Evolutionary conservation across 2,113 vertebrate species (phyloP).

Genomic region (Asarcornis scutulata): DNA sequence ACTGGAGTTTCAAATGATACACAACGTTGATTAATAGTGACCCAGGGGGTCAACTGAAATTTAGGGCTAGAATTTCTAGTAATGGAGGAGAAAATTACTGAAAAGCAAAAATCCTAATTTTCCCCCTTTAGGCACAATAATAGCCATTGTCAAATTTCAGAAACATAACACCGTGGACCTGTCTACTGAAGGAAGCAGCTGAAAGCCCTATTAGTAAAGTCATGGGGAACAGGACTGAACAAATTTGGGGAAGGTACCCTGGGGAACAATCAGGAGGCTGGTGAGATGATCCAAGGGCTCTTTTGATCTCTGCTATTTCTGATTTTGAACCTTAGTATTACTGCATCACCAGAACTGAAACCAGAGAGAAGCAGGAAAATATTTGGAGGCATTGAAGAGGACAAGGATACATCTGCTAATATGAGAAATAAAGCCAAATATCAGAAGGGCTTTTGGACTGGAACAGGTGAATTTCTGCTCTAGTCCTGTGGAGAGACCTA

Average conservation of each 20-base stretch:
- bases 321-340: background rate
- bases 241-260: conserved; percentile 46
- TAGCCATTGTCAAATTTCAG: conserved; percentile 58
- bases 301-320: conserved; percentile 36
- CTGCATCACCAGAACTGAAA: background rate
- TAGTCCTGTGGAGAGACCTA: background rate
- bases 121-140: conserved; percentile 43
- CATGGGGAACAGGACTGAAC: conserved; percentile 22
- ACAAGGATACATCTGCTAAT: background rate
- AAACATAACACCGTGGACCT: conserved; percentile 33
- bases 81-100: conserved; percentile 61
- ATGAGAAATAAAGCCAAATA: background rate
- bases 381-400: background rate
- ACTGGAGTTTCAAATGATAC: conserved; percentile 48
- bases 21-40: conserved; percentile 31
- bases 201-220: conserved; percentile 66
- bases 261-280: background rate
- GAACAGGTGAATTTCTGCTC: background rate
- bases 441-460: background rate
- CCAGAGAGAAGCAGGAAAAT: background rate
- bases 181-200: conserved; percentile 34
- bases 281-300: conserved; percentile 2
- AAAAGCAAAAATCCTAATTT: conserved; percentile 32
- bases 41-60: conserved; percentile 56
- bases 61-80: conserved; percentile 58